A percentile compares a stretch with the other conserved stretches of the same genome.
These are phyloP conservation scores for Pachyuromys duprasi DNA, from an alignment of 2,797 vertebrate species.

Conservation along the genomic window DNA sequence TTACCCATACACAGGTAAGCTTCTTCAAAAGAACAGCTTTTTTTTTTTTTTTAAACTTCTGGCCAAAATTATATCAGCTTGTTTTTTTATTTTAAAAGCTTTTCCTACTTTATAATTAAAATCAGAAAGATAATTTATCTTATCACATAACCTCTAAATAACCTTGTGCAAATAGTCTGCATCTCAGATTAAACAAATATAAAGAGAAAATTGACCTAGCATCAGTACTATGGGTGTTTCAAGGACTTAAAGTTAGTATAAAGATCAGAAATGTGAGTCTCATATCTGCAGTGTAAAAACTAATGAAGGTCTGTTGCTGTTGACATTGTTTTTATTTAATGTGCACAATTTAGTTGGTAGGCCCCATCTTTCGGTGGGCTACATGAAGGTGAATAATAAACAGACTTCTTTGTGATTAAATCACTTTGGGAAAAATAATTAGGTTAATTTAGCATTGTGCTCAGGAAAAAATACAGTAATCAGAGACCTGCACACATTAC, in stretches of 20 bases:
- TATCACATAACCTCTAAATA: background rate
- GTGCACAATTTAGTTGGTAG: background rate
- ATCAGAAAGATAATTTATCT: background rate
- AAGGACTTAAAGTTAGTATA: background rate
- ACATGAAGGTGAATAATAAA: slow-evolving; percentile 44
- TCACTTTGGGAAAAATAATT: slow-evolving; percentile 33
- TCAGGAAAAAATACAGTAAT: background rate
- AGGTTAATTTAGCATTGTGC: background rate
- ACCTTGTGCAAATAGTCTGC: background rate
- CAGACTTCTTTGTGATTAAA: background rate
- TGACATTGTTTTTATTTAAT: background rate
- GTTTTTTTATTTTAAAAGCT: background rate
- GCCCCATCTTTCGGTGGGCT: background rate
- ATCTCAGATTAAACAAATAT: background rate
- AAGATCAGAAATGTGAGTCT: background rate
- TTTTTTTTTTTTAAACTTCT: background rate
- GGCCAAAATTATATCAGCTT: slow-evolving; percentile 9
- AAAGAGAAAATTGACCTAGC: background rate
- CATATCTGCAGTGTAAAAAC: background rate
- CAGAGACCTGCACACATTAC: background rate
- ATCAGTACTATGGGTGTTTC: background rate
- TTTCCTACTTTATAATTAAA: background rate
- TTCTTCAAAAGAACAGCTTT: background rate
- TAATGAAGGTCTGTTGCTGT: background rate
- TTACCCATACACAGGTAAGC: background rate